Evolutionary conservation across 2,797 vertebrate genomes (phyloP).

Genomic region (Numenius phaeopus): DNA sequence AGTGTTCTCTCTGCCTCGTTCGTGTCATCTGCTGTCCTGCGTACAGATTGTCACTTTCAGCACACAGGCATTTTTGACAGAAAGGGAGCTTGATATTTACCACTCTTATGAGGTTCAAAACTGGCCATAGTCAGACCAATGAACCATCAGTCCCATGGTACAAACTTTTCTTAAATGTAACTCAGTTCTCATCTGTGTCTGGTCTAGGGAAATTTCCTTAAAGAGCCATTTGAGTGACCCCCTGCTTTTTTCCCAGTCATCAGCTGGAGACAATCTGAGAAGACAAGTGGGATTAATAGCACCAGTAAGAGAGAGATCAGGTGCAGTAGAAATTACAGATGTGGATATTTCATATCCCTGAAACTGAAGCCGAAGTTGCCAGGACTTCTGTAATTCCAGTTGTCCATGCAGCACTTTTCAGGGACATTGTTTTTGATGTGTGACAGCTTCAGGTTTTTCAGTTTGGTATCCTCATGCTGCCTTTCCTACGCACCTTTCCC

Average conservation of each 20-base stretch:
- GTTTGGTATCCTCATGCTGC: neutral
- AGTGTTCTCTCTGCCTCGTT: neutral
- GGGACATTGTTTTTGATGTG: neutral
- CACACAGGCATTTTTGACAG: neutral
- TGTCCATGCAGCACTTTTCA: neutral
- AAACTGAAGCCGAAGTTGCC: neutral
- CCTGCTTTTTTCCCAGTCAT: fast-evolving
- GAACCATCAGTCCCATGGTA: neutral
- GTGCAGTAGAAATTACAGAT: neutral
- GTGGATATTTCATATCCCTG: neutral
- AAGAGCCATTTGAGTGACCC: neutral
- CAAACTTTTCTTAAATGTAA: neutral
- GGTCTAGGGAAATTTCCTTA: neutral
- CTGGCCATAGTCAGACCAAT: neutral
- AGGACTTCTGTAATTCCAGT: neutral
- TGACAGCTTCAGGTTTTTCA: neutral
- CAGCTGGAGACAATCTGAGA: neutral
- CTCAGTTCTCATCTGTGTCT: neutral
- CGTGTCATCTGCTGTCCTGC: neutral
- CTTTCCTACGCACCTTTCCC: neutral
- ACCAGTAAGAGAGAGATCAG: neutral
- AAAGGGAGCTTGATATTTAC: neutral
- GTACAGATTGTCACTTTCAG: neutral
- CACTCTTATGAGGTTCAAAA: neutral
- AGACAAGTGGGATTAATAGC: neutral